phyloP scores from a whole-genome alignment of 2,113 vertebrate genomes.

The Galemys pyrenaicus region DNA sequence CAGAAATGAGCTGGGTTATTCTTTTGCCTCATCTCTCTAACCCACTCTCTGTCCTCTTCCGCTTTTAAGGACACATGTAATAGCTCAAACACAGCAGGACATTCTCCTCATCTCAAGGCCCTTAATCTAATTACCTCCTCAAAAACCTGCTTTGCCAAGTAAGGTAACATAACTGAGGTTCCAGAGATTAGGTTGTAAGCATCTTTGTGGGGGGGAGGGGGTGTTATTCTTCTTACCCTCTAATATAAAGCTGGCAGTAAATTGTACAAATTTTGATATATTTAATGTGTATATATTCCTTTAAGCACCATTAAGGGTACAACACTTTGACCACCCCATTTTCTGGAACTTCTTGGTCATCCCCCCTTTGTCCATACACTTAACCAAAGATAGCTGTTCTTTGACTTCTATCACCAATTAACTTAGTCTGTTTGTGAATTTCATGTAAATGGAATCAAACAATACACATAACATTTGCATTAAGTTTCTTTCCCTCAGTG shows the following conservation, averaged over 20 bases:
- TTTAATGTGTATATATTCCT: background rate
- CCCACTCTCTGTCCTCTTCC: background rate
- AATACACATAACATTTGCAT: background rate
- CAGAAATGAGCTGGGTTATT: background rate
- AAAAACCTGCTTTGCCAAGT: background rate
- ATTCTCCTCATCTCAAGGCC: background rate
- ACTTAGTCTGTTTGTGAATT: background rate
- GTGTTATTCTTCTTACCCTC: background rate
- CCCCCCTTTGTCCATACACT: background rate
- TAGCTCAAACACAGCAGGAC: background rate
- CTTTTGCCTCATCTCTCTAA: background rate
- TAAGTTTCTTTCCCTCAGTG: background rate
- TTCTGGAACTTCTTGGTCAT: background rate
- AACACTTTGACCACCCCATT: background rate
- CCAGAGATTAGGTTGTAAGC: background rate
- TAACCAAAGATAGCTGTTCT: background rate
- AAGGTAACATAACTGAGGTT: background rate
- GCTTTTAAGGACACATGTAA: background rate
- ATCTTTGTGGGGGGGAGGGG: background rate
- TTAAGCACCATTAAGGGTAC: background rate
- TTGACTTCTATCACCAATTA: background rate
- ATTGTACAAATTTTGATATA: background rate
- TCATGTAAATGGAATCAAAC: constrained; percentile 2
- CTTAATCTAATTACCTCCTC: background rate
- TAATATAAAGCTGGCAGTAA: background rate